Evolutionary conservation across 2,888 invertebrate genomes (phyloP).

Genomic region (Leptura quadrifasciata): DNA sequence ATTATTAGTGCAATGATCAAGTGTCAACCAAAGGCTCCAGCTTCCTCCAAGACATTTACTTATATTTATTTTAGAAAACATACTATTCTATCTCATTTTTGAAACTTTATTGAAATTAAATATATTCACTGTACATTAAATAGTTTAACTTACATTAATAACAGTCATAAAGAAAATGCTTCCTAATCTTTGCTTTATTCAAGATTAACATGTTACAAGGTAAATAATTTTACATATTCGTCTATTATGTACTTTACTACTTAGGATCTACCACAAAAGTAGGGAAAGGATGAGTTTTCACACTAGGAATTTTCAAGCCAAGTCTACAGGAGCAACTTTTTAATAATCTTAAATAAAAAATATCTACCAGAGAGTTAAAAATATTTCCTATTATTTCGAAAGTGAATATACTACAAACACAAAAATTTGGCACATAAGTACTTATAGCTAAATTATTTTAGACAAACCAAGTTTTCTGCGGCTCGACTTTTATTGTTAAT

Average conservation of each 20-base stretch:
- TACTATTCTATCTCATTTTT: slow-evolving; percentile 28
- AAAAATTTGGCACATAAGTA: neutral
- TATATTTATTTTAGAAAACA: neutral
- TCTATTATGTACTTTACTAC: slow-evolving; percentile 30
- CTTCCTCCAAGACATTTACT: too few species aligned
- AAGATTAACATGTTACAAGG: neutral
- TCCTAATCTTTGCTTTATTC: slow-evolving; percentile 28
- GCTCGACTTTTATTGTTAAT: too few species aligned
- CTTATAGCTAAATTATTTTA: neutral
- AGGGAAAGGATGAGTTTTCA: slow-evolving; percentile 21
- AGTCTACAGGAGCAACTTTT: slow-evolving; percentile 15
- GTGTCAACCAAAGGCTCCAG: too few species aligned
- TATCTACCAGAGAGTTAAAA: slow-evolving; percentile 12
- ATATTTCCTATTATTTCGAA: neutral
- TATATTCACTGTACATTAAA: slow-evolving; percentile 56
- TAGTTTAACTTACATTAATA: slow-evolving; percentile 33
- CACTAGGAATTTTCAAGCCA: slow-evolving; percentile 34
- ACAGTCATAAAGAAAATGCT: slow-evolving; percentile 38
- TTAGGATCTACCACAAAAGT: slow-evolving; percentile 21
- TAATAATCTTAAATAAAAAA: neutral
- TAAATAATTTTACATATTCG: slow-evolving; percentile 30
- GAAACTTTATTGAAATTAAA: slow-evolving; percentile 57
- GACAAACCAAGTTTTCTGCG: neutral
- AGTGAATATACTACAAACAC: neutral
- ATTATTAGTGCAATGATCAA: too few species aligned